These are phyloP conservation scores for Poecilia picta DNA, from an alignment of 2,797 vertebrate species.

Conservation along the genomic window DNA sequence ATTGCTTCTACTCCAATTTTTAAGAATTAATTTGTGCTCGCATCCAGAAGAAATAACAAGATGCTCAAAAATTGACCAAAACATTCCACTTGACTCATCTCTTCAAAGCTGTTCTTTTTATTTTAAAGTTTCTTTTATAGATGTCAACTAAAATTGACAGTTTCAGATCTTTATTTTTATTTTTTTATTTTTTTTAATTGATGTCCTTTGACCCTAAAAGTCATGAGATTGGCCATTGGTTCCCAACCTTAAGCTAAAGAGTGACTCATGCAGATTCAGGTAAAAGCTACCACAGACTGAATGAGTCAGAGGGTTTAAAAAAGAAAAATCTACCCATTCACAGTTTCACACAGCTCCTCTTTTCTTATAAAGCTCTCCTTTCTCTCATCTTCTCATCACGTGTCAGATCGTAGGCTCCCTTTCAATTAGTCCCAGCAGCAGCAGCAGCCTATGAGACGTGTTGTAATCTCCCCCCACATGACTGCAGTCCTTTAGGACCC, in stretches of 20 bases:
- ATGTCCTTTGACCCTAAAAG: slow-evolving; percentile 20
- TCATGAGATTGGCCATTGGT: slow-evolving; percentile 11
- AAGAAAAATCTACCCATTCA: background rate
- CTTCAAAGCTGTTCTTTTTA: background rate
- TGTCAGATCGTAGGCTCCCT: slow-evolving; percentile 16
- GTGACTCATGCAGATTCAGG: slow-evolving; percentile 23
- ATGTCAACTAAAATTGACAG: background rate
- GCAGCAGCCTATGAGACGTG: slow-evolving; percentile 5
- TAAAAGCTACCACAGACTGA: background rate
- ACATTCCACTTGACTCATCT: background rate
- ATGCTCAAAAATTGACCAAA: background rate
- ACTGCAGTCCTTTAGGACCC: slow-evolving; percentile 34
- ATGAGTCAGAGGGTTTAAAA: background rate
- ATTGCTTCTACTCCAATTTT: background rate
- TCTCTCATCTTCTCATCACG: background rate
- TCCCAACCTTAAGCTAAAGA: slow-evolving; percentile 15
- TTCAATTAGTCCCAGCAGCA: slow-evolving; percentile 7
- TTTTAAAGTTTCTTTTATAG: background rate
- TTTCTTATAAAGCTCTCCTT: background rate
- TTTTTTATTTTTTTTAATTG: too few relatives aligned
- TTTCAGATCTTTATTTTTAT: background rate
- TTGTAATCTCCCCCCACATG: slow-evolving; percentile 32
- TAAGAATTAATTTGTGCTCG: background rate
- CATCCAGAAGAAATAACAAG: background rate
- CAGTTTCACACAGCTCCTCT: background rate